These are phyloP conservation scores for Pogonognathellus flavescens DNA, from an alignment of 1,140 invertebrate species.

Conservation along the genomic window DNA sequence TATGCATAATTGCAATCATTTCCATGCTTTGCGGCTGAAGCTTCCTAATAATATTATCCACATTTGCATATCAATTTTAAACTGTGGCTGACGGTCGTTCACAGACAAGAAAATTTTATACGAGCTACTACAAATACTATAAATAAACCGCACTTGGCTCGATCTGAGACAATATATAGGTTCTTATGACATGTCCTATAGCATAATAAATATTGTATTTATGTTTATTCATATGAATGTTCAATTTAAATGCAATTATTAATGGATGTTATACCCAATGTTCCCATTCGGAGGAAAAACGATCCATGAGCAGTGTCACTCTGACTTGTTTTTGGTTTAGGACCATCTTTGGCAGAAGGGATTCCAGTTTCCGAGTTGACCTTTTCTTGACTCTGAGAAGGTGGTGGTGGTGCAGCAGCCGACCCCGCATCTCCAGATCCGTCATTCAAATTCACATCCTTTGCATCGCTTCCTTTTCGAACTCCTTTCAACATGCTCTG, in stretches of 20 bases:
- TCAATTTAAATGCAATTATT: background rate
- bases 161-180: too few relatives aligned
- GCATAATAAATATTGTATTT: too few relatives aligned
- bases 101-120: too few relatives aligned
- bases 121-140: too few relatives aligned
- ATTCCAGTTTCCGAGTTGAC: constrained; percentile 71
- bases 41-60: too few relatives aligned
- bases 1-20: too few relatives aligned
- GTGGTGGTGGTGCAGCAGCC: constrained; percentile 60
- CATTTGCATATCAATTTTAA: too few relatives aligned
- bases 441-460: constrained; percentile 69
- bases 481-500: constrained; percentile 68
- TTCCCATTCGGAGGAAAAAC: constrained; percentile 95
- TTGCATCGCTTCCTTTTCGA: constrained; percentile 67
- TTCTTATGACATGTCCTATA: too few relatives aligned
- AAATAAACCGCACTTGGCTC: too few relatives aligned
- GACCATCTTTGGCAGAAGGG: constrained; percentile 61
- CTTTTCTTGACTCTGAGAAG: constrained; percentile 68
- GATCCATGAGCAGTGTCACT: constrained; percentile 94
- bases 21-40: too few relatives aligned
- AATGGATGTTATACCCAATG: constrained; percentile 81
- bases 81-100: too few relatives aligned
- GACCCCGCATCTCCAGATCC: constrained; percentile 64
- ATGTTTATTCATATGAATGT: too few relatives aligned
- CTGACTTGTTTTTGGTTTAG: constrained; percentile 83